These are phyloP conservation scores for Syngnathus scovelli DNA, from an alignment of 2,113 vertebrate genomes.

Conservation along the genomic window DNA sequence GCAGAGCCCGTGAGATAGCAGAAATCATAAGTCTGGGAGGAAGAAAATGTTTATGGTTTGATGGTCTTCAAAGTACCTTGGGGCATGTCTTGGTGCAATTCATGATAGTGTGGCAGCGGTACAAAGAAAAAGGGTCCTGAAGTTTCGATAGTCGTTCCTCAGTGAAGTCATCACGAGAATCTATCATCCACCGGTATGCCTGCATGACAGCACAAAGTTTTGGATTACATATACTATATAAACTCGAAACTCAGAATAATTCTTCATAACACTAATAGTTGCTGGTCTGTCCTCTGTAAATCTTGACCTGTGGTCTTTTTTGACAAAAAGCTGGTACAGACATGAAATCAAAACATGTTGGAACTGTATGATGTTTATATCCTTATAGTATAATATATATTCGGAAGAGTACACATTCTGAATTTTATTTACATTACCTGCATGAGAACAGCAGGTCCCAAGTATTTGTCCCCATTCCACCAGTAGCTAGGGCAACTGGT, in stretches of 20 bases:
- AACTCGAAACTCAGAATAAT: background rate
- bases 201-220: conserved; percentile 33
- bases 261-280: background rate
- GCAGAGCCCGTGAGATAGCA: conserved; percentile 16
- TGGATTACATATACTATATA: background rate
- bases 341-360: background rate
- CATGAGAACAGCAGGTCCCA: conserved; percentile 90
- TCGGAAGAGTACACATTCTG: background rate
- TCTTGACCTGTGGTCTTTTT: background rate
- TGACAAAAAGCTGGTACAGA: background rate
- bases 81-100: conserved; percentile 90
- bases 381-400: too few relatives aligned
- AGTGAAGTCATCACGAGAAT: conserved; percentile 88
- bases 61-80: conserved; percentile 70
- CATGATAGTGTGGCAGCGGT: conserved; percentile 97
- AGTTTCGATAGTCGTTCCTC: conserved; percentile 87
- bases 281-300: background rate
- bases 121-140: conserved; percentile 91
- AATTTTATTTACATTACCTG: conserved; percentile 69
- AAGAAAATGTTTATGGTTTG: background rate
- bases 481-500: conserved; percentile 95
- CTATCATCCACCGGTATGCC: conserved; percentile 96
- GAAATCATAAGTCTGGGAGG: conserved; percentile 1
- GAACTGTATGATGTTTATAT: too few relatives aligned
- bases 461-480: conserved; percentile 91